Evolutionary conservation across 2,113 vertebrate genomes (phyloP).

Genomic region (Anoplopoma fimbria): DNA sequence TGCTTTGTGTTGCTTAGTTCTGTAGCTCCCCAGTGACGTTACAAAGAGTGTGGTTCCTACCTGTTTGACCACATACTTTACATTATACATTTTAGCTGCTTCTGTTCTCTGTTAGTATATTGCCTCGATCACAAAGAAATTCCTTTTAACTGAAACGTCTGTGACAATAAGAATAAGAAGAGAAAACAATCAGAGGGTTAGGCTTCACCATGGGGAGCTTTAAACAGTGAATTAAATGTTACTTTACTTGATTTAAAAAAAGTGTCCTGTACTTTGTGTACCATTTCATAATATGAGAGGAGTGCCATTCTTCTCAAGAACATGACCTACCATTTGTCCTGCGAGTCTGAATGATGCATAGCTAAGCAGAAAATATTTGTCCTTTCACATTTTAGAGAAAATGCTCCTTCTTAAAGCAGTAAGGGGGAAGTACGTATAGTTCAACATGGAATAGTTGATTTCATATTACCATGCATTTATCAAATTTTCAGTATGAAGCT

Average conservation of each 20-base stretch:
- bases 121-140: constrained; percentile 21
- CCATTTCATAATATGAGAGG: constrained; percentile 28
- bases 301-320: constrained; percentile 26
- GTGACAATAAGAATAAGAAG: neutral
- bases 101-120: neutral
- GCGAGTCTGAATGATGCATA: neutral
- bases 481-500: neutral
- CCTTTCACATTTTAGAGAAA: neutral
- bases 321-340: neutral
- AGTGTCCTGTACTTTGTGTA: constrained; percentile 1
- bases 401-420: neutral
- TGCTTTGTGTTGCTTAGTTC: neutral
- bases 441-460: neutral
- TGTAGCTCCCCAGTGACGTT: neutral
- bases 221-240: neutral
- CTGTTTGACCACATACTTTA: constrained; percentile 75
- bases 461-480: neutral
- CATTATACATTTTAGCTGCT: neutral
- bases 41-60: constrained; percentile 50
- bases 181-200: neutral
- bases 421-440: neutral
- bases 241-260: neutral
- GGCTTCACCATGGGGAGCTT: neutral
- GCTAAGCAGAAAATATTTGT: neutral
- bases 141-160: neutral